A percentile compares a stretch with the other conserved stretches of the same genome.
Conservation (phyloP, 2,888 invertebrate species). For the Lysandra coridon region DNA sequence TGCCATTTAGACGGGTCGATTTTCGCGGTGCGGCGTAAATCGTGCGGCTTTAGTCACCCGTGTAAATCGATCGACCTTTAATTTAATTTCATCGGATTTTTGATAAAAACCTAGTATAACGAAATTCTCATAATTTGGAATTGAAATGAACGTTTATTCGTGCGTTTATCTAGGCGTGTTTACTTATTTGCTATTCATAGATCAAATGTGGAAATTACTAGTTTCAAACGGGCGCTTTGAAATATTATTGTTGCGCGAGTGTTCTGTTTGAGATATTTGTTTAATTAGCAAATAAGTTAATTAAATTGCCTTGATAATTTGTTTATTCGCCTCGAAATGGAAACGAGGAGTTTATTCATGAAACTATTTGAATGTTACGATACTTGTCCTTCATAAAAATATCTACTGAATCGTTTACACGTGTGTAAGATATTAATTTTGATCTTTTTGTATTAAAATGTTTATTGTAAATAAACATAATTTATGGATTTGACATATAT, state of each 20-base stretch:
- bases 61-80: too few species aligned
- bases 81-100: too few species aligned
- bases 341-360: not conserved
- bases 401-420: too few species aligned
- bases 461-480: too few species aligned
- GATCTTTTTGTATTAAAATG: too few species aligned
- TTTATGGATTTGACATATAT: not conserved
- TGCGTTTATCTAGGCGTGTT: not conserved
- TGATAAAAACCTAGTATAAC: not conserved
- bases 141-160: not conserved
- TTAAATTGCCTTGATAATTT: constrained; percentile 1
- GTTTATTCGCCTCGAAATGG: not conserved
- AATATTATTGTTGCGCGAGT: not conserved
- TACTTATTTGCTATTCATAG: constrained; percentile 15
- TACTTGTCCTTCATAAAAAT: not conserved
- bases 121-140: not conserved
- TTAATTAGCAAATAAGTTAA: constrained; percentile 10
- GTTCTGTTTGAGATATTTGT: constrained; percentile 11
- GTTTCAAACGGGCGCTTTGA: not conserved
- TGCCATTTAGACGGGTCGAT: too few species aligned
- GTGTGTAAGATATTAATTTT: too few species aligned
- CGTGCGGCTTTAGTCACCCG: too few species aligned
- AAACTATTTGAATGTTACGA: not conserved
- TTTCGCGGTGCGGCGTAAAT: too few species aligned
- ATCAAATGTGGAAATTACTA: constrained; percentile 9